Evolutionary conservation across 1,140 invertebrate species (phyloP).

Genomic region (Scaptomyza graminum): DNA sequence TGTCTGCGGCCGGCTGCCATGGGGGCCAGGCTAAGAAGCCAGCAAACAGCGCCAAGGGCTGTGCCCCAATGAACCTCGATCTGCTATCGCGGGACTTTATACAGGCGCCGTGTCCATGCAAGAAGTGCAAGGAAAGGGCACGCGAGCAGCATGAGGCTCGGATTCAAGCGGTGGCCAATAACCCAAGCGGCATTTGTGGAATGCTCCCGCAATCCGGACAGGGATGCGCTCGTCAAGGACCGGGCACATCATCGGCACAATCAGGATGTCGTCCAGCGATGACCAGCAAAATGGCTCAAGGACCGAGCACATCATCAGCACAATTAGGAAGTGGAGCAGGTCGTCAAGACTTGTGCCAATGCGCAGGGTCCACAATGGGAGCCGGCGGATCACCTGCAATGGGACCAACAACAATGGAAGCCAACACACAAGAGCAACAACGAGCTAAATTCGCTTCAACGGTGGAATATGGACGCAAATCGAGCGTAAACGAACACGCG

Average conservation of each 20-base stretch:
- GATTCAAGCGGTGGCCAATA: not conserved
- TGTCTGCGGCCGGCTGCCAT: conserved; percentile 6
- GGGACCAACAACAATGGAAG: not conserved
- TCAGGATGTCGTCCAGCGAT: too few species aligned
- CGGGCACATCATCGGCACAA: not conserved
- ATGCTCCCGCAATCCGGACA: not conserved
- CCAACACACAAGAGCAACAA: too few species aligned
- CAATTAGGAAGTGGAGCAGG: not conserved
- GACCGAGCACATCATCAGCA: not conserved
- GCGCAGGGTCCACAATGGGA: too few species aligned
- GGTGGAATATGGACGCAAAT: not conserved
- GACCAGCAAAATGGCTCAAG: not conserved
- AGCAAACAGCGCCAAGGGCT: not conserved
- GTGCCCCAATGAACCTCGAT: not conserved
- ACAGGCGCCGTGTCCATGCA: conserved; percentile 28
- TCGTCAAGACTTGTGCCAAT: too few species aligned
- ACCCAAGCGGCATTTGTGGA: conserved; percentile 1
- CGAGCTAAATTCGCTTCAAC: too few species aligned
- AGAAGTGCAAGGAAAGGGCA: conserved; percentile 30
- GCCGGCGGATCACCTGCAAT: not conserved
- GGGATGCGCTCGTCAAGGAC: not conserved
- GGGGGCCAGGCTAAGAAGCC: not conserved
- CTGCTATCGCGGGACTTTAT: conserved; percentile 3
- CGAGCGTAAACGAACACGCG: not conserved
- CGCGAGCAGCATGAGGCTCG: not conserved